Evolutionary conservation across 2,797 vertebrate species (phyloP), one percentile per base, ranked within the genome.

Genomic region (Artibeus jamaicensis): DNA sequence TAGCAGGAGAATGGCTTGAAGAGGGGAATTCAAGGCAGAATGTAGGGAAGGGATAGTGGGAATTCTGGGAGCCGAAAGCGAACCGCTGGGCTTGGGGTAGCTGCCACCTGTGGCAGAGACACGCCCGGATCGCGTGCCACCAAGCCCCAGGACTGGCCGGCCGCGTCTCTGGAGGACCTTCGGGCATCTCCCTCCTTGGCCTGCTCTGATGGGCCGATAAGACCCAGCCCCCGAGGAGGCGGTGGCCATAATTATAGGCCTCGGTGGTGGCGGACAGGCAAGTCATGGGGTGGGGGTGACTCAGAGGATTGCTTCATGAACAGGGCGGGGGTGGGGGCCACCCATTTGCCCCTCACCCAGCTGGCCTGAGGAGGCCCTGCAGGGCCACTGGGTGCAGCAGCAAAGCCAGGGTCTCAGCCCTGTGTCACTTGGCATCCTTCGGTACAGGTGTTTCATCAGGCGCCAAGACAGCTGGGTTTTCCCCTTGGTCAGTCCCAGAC

Each of bases 231-330:
- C 4, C n/a, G 81, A 97, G 93, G 93, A 95, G 96, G 93, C 39
- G 39, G 94, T 9, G 9, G 86, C 91, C 37, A 3, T 97, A 97
- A 98, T 97, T 97, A 98, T 53, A 97, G 97, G 85, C 92, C 94
- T 96, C 15, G 0, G 62, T 62, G 94, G 94, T 59, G 68, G 94
- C 83, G 12, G 89, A 95, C 83, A 44, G 96, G 94, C 65, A 3
- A 96, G 97, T 97, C 97, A 97, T 76, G 96, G 67, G 97, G 94
- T 95, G 96, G 96, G 96, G 92, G 96, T 97, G 97, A 98, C 96
- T 97, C 97, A 97, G 89, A 79, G 24, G 76, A 93, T 95, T 96
- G 91, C 97, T 96, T 86, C 95, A 93, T 0, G 78, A 37, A 71
- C 67, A 37, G 95, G 79, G 97, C 9, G 55, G 81, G 73, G 90